Evolutionary conservation across 1,140 invertebrate species (phyloP).

Genomic region (Propsilocerus akamusi): DNA sequence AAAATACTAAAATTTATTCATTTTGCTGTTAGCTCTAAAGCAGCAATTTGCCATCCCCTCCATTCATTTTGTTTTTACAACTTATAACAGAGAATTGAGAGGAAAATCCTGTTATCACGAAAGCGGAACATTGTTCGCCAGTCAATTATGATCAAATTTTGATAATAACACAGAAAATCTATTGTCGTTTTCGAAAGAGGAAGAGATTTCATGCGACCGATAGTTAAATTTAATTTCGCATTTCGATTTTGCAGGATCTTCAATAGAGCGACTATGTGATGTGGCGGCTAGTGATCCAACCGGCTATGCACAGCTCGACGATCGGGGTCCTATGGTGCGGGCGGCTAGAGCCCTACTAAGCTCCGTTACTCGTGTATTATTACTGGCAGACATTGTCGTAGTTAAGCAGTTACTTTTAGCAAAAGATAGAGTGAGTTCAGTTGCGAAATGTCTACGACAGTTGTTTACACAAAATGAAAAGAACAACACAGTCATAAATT

Average conservation of each 20-base stretch:
- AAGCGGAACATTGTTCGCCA: too few species aligned
- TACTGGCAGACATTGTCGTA: conserved; percentile 95
- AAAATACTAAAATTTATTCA: too few species aligned
- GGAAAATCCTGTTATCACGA: too few species aligned
- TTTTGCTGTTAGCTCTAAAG: too few species aligned
- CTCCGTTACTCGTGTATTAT: conserved; percentile 88
- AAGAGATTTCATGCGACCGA: too few species aligned
- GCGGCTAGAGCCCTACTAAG: conserved; percentile 84
- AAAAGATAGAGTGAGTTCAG: conserved; percentile 86
- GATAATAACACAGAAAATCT: too few species aligned
- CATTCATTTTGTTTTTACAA: too few species aligned
- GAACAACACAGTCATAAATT: neutral
- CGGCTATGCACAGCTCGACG: conserved; percentile 20
- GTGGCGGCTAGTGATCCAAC: conserved; percentile 45
- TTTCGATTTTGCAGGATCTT: conserved; percentile 38
- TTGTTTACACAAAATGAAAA: conserved; percentile 1
- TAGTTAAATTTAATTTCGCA: conserved; percentile 8
- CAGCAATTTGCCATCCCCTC: too few species aligned
- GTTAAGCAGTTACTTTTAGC: conserved; percentile 90
- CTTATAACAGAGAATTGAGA: too few species aligned
- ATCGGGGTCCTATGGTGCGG: conserved; percentile 63
- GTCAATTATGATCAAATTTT: too few species aligned
- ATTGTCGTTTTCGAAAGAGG: too few species aligned
- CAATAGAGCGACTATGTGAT: conserved; percentile 78
- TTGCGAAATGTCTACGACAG: neutral